Base-by-base conservation (phyloP, 2,797 vertebrate genomes). In the Bovichtus diacanthus region DNA sequence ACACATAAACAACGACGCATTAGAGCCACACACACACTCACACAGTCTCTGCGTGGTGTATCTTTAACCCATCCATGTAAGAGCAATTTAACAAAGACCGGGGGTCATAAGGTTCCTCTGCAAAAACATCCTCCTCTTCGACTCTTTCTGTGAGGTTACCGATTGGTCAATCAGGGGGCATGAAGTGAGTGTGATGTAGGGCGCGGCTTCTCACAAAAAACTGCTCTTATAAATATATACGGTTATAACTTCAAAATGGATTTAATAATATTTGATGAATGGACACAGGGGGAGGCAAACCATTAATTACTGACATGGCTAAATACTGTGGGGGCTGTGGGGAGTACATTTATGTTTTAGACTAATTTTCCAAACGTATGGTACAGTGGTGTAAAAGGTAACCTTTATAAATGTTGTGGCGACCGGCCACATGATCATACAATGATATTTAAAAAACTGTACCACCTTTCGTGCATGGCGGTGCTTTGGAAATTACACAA, bases 1-100 rank as follows among this genome's bases (percentile, higher is more conserved):
- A 78, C 15, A 84, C 53, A 78, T 58, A 85, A 58, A 75, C 63
- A 74, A 79, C 64, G 80, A 65, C 19, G 31, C 31, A 81, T 76
- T 15, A 68, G 47, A 70, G 59, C 63, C 43, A 62, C 46, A 73
- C 70, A 34, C 6, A 58, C 36, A 76, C 71, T 55, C 61, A 69
- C 61, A 67, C 21, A 63, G 21, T 15, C n/a, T 29, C 2, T 12
- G 6, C 12, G 21, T 9, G 10, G 19, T 39, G 70, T 65, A 31
- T 65, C 11, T 38, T 41, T 44, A 6, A 46, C 16, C 0, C 4
- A 19, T 29, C 6, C 6, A 46, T 16, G 16, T 61, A 1, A 9
- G 23, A 44, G 19, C 46, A 19, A n/a, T n/a, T 23, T 12, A 44
- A 41, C 43, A 38, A 47, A 56, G 9, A 3, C 19, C n/a, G 3